phyloP scores from a whole-genome alignment of 2,113 vertebrate genomes.

The Odocoileus hemionus region DNA sequence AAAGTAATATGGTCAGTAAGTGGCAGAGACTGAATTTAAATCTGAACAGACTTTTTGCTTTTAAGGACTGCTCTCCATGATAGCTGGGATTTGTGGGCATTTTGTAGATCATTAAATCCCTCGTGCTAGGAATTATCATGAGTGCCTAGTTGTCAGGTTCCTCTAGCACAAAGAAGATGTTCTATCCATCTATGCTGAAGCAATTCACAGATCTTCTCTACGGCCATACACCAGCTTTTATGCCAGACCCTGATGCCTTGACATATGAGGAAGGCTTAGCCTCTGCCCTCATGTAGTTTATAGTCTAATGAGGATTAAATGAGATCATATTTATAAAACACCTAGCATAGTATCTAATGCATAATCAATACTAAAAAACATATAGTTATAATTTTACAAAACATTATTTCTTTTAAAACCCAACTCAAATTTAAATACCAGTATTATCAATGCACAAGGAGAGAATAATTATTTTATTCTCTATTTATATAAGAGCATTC shows the following conservation, averaged over 20 bases:
- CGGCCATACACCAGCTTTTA: not conserved
- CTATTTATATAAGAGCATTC: not conserved
- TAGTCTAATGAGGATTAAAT: not conserved
- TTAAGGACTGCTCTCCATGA: not conserved
- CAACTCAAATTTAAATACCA: not conserved
- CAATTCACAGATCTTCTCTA: not conserved
- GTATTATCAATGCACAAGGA: not conserved
- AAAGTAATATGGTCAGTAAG: not conserved
- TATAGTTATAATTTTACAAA: not conserved
- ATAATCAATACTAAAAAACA: not conserved
- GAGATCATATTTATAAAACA: not conserved
- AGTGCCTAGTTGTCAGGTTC: not conserved
- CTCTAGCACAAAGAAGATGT: not conserved
- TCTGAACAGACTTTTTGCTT: not conserved
- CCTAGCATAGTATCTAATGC: not conserved
- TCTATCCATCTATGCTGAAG: not conserved
- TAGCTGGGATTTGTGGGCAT: not conserved
- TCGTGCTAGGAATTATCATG: not conserved
- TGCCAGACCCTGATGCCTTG: rapidly evolving
- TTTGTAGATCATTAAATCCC: not conserved
- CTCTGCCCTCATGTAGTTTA: not conserved
- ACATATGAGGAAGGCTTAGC: not conserved
- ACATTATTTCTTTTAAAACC: not conserved
- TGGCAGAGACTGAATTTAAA: not conserved
- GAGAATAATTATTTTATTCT: not conserved